Conservation (phyloP, 2,113 vertebrate species). For the Tonatia bakeri region DNA sequence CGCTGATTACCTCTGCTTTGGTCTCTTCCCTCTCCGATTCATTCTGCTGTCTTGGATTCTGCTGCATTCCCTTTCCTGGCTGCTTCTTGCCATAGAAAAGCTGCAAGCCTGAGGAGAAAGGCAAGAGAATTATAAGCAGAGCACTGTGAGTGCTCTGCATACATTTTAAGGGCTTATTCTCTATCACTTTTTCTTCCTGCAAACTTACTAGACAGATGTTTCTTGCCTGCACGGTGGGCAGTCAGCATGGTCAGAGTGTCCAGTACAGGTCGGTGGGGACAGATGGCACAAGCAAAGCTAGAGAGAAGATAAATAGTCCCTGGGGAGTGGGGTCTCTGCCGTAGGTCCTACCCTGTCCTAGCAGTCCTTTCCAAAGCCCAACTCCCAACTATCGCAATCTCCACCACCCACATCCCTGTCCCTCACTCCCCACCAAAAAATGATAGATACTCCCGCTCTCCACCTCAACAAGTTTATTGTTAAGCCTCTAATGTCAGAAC, state of each 20-base stretch:
- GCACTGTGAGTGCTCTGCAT: background rate
- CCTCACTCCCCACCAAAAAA: background rate
- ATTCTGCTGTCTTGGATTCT: conserved; percentile 79
- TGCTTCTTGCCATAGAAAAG: conserved; percentile 86
- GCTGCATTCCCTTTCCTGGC: conserved; percentile 71
- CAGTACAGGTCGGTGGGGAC: conserved; percentile 89
- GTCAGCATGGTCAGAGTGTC: conserved; percentile 90
- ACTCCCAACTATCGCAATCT: background rate
- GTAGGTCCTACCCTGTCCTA: background rate
- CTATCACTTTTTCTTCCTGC: background rate
- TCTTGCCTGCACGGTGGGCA: conserved; percentile 89
- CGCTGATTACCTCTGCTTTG: conserved; percentile 74
- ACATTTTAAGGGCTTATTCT: background rate
- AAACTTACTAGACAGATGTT: conserved; percentile 86
- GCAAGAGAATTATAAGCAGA: background rate
- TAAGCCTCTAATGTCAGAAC: background rate
- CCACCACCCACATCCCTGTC: background rate
- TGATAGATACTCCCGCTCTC: background rate
- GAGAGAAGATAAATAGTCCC: background rate
- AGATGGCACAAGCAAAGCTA: conserved; percentile 93
- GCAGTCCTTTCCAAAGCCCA: background rate
- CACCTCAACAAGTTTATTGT: background rate
- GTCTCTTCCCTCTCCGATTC: conserved; percentile 78
- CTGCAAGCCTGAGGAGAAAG: conserved; percentile 79
- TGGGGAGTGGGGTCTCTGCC: background rate